Evolutionary conservation across 2,888 invertebrate species (phyloP).

Genomic region (Pristionchus japonicus): DNA sequence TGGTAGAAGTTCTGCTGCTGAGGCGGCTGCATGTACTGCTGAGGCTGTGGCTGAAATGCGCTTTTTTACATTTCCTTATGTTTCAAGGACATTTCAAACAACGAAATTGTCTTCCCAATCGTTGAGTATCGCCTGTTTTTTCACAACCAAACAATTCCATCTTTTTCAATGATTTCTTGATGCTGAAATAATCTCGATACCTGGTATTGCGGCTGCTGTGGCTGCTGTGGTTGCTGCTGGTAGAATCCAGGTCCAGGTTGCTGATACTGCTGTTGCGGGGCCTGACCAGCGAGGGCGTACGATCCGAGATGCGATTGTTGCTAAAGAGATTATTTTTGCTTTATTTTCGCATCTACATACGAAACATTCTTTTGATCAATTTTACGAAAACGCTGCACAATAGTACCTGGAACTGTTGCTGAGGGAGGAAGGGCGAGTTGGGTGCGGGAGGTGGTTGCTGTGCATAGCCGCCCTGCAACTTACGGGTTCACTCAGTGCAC

Average conservation of each 20-base stretch:
- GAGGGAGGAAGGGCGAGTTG: conserved; percentile 43
- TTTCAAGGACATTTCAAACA: too few species aligned
- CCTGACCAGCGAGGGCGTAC: background rate
- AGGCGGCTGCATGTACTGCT: background rate
- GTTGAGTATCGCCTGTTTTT: too few species aligned
- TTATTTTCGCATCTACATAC: too few species aligned
- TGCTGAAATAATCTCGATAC: background rate
- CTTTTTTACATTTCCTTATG: too few species aligned
- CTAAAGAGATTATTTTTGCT: background rate
- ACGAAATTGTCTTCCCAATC: too few species aligned
- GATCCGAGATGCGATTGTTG: background rate
- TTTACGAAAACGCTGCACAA: background rate
- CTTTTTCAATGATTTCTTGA: background rate
- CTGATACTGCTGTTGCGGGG: background rate
- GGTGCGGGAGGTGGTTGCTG: conserved; percentile 16
- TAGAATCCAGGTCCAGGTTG: background rate
- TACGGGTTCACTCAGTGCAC: background rate
- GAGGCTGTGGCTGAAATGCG: background rate
- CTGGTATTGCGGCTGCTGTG: background rate
- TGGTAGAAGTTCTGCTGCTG: conserved; percentile 17
- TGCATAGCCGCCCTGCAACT: background rate
- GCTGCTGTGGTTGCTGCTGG: background rate
- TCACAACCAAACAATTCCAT: too few species aligned
- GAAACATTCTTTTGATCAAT: too few species aligned
- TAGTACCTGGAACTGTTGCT: background rate